Percentiles rank a stretch among this genome's conserved stretches.
phyloP scores from a whole-genome alignment of 1,140 invertebrate genomes.

The Ectropis grisescens region DNA sequence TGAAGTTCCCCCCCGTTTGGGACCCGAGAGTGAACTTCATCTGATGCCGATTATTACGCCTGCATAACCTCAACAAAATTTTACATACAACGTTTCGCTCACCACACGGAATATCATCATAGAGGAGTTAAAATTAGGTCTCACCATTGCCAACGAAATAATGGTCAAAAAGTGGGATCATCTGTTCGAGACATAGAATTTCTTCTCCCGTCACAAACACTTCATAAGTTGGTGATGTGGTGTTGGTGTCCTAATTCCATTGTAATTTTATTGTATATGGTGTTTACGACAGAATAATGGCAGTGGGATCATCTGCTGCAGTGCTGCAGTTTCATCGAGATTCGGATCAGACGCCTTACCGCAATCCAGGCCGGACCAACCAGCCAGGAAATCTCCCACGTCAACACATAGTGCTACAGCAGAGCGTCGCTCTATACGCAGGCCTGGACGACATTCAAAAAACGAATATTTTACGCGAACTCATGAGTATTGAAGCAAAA shows the following conservation, averaged over 20 bases:
- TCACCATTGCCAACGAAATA: constrained; percentile 87
- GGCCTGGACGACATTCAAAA: constrained; percentile 74
- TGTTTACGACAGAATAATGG: too few relatives aligned
- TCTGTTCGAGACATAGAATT: constrained; percentile 95
- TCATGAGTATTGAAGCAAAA: constrained; percentile 94
- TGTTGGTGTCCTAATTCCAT: too few relatives aligned
- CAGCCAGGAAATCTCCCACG: too few relatives aligned
- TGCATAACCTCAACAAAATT: too few relatives aligned
- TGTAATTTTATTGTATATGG: too few relatives aligned
- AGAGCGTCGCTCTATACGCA: too few relatives aligned
- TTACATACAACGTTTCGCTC: too few relatives aligned
- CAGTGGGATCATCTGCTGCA: constrained; percentile 84
- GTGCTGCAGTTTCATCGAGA: constrained; percentile 93
- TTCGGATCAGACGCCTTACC: constrained; percentile 94
- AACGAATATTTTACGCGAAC: constrained; percentile 87
- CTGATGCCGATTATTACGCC: too few relatives aligned
- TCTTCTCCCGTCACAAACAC: constrained; percentile 96
- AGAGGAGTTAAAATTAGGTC: too few relatives aligned
- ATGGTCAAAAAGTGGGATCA: constrained; percentile 90
- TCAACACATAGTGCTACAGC: too few relatives aligned
- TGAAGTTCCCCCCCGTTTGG: constrained; percentile 93
- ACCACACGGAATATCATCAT: too few relatives aligned
- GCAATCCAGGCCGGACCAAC: too few relatives aligned
- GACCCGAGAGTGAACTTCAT: constrained; percentile 82
- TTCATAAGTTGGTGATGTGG: constrained; percentile 39